These are phyloP conservation scores for Alligator mississippiensis DNA, from an alignment of 2,113 vertebrate species.

Conservation along the genomic window DNA sequence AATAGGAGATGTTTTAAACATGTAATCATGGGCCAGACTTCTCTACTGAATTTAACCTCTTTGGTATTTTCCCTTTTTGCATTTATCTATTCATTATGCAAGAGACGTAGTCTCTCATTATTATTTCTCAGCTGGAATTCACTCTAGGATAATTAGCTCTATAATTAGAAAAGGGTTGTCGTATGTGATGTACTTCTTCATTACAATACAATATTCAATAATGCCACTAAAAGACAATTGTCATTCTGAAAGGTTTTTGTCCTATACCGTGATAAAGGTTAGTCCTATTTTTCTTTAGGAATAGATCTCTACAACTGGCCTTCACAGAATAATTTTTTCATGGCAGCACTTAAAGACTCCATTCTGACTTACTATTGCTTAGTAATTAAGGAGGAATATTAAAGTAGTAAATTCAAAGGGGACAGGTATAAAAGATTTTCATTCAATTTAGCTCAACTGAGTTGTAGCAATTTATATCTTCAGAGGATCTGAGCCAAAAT, in stretches of 20 bases:
- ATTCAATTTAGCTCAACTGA: neutral
- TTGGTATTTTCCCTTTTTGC: neutral
- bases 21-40: neutral
- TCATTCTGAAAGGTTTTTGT: neutral
- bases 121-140: neutral
- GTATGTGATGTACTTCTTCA: neutral
- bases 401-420: neutral
- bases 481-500: neutral
- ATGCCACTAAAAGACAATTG: neutral
- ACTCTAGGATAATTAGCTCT: neutral
- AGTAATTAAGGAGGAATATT: neutral
- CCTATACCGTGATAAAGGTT: rapidly evolving
- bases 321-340: neutral
- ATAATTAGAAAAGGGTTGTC: neutral
- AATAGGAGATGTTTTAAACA: neutral
- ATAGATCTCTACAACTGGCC: neutral
- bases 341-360: neutral
- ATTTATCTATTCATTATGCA: neutral
- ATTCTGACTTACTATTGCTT: neutral
- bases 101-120: neutral
- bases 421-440: neutral
- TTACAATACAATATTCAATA: neutral
- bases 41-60: neutral
- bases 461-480: rapidly evolving
- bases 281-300: neutral